Evolutionary conservation across 1,140 invertebrate species (phyloP).

Genomic region (Cotesia glomerata): DNA sequence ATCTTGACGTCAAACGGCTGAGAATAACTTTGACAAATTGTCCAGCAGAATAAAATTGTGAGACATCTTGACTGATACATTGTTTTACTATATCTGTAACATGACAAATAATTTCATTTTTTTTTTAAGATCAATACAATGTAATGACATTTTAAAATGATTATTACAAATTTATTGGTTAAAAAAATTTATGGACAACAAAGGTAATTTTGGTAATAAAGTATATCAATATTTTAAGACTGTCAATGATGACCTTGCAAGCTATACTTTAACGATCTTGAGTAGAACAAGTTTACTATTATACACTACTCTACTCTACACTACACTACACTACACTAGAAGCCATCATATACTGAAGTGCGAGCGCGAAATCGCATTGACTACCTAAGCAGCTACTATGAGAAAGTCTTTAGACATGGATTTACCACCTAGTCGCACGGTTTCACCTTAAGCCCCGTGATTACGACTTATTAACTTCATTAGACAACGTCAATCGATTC

Average conservation of each 20-base stretch:
- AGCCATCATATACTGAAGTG: background rate
- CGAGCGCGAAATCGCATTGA: constrained; percentile 4
- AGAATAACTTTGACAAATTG: background rate
- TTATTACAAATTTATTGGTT: no score
- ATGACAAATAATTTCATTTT: background rate
- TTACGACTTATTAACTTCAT: constrained; percentile 2
- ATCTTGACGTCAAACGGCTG: constrained; percentile 12
- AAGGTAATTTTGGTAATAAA: background rate
- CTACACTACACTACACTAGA: background rate
- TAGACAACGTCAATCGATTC: no score
- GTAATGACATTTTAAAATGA: no score
- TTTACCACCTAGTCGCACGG: background rate
- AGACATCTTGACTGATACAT: background rate
- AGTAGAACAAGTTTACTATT: background rate
- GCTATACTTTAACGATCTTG: constrained; percentile 21
- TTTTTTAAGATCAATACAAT: no score
- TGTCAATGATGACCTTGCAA: constrained; percentile 18
- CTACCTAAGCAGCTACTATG: constrained; percentile 16
- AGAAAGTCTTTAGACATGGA: constrained; percentile 21
- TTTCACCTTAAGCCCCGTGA: constrained; percentile 2
- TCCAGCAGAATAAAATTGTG: background rate
- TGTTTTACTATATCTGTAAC: constrained; percentile 6
- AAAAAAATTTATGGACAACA: no score
- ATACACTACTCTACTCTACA: background rate
- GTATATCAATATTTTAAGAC: background rate